Evolutionary conservation across 2,888 invertebrate genomes (phyloP), one percentile per base, ranked within the genome.

Genomic region (Vesta saturnalis): DNA sequence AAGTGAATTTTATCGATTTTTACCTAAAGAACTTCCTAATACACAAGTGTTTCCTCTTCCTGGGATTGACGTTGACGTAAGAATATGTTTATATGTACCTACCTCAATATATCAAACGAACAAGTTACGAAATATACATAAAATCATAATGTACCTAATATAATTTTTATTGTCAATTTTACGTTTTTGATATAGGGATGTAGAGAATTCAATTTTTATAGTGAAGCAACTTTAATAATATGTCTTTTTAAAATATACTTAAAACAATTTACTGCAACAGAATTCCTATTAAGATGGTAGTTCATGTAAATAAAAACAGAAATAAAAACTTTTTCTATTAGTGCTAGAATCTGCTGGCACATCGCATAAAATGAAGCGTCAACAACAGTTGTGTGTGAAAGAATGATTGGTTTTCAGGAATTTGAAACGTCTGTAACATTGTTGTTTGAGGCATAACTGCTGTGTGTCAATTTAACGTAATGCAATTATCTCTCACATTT

Each of bases 1-100:
- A 12, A 87, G 90, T 73, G 93, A 94, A 82, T 93, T 94, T 86
- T 94, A 91, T 85, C 87, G 93, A 81, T 94, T 89, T 81, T 89
- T 93, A 74, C 93, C 93, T 1, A 93, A 93, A 80, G 93, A 93
- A 81, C 83, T 91, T 73, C 93, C 93, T 1, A 90, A 91, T 75
- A 91, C 91, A 19, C 88, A 89, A 75, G 90, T 91, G 19, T 93
- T 93, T 79, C 89, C 91, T 0, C 84, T 90, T 59, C 89, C 90
- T 6, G 91, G 90, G 63, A 79, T 84, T 47, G 89, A 90, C 82
- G 92, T 93, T 57, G 92, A 93, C 83, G 93, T 94, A 84, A 91
- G 92, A 90, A 58, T 52, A 57, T 30, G 16, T 62, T 60, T 64
- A 43, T 35, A 21, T n/a, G 39, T 8, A 39, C 39, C 46, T 46